A percentile compares a stretch with the other conserved stretches of the same genome.
phyloP scores from a whole-genome alignment of 2,113 vertebrate species.

The Dolichallabes microphthalmus region DNA sequence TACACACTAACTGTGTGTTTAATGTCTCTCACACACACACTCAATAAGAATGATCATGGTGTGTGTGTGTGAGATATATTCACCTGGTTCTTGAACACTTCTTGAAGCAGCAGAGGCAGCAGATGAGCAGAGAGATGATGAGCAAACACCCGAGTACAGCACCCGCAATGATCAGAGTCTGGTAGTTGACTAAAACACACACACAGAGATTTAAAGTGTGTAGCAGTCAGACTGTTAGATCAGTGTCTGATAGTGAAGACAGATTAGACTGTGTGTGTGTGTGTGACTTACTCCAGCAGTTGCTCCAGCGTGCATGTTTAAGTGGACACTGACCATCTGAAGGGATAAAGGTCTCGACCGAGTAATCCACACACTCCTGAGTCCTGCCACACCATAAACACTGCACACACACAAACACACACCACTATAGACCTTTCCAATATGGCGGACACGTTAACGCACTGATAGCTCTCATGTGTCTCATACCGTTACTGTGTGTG shows the following conservation, averaged over 20 bases:
- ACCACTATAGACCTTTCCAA: background rate
- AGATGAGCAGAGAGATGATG: slow-evolving; percentile 73
- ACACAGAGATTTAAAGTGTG: background rate
- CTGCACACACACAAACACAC: slow-evolving; percentile 62
- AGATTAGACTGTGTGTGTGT: background rate
- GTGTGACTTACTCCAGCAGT: slow-evolving; percentile 83
- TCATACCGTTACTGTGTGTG: background rate
- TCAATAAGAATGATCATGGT: background rate
- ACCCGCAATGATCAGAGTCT: slow-evolving; percentile 87
- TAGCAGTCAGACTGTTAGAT: background rate
- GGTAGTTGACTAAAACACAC: slow-evolving; percentile 83
- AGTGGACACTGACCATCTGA: slow-evolving; percentile 75
- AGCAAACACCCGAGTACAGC: slow-evolving; percentile 79
- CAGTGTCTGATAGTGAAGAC: background rate
- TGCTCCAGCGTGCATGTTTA: slow-evolving; percentile 84
- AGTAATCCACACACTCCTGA: slow-evolving; percentile 80
- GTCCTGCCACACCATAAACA: slow-evolving; percentile 88
- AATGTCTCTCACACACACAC: background rate
- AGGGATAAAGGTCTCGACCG: slow-evolving; percentile 79
- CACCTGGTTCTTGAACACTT: slow-evolving; percentile 73
- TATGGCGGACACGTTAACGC: background rate
- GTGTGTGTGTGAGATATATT: slow-evolving; percentile 54
- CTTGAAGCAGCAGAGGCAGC: slow-evolving; percentile 84
- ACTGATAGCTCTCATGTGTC: too few species aligned
- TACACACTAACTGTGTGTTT: background rate